Percentiles rank a stretch among this genome's conserved stretches.
Conservation (phyloP, 2,113 vertebrate genomes). For the Nymphicus hollandicus region DNA sequence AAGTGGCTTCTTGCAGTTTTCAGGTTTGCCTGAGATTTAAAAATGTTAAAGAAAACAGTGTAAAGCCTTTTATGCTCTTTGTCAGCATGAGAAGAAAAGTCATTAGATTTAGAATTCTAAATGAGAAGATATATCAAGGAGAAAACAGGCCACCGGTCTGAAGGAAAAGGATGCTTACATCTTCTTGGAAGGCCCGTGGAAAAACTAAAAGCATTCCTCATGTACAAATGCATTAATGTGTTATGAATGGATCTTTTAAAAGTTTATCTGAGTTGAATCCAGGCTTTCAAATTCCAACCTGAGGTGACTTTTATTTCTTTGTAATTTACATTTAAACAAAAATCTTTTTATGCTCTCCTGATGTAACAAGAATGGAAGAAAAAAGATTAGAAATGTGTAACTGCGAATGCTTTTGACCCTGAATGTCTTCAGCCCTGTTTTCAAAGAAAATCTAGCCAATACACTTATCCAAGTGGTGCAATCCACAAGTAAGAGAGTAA, state of each 20-base stretch:
- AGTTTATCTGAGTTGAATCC: not conserved
- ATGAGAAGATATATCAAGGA: not conserved
- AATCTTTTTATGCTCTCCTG: not conserved
- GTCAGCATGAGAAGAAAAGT: not conserved
- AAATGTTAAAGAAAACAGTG: not conserved
- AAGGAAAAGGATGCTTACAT: not conserved
- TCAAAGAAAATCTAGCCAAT: not conserved
- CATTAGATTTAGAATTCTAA: slow-evolving; percentile 5
- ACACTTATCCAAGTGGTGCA: not conserved
- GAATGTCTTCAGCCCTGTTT: not conserved
- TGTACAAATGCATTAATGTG: not conserved
- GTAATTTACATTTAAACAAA: not conserved
- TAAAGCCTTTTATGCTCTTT: not conserved
- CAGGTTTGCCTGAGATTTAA: not conserved
- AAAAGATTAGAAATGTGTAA: not conserved
- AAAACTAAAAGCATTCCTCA: not conserved
- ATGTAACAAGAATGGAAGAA: not conserved
- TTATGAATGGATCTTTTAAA: slow-evolving; percentile 8
- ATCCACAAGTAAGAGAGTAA: not conserved
- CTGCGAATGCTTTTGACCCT: not conserved
- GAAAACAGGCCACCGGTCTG: not conserved
- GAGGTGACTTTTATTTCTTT: not conserved
- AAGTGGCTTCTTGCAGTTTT: not conserved
- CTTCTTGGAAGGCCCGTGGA: not conserved
- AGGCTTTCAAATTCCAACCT: not conserved